Percentiles rank a stretch among this genome's conserved stretches.
Conservation (phyloP, 2,888 invertebrate species). For the Syritta pipiens region DNA sequence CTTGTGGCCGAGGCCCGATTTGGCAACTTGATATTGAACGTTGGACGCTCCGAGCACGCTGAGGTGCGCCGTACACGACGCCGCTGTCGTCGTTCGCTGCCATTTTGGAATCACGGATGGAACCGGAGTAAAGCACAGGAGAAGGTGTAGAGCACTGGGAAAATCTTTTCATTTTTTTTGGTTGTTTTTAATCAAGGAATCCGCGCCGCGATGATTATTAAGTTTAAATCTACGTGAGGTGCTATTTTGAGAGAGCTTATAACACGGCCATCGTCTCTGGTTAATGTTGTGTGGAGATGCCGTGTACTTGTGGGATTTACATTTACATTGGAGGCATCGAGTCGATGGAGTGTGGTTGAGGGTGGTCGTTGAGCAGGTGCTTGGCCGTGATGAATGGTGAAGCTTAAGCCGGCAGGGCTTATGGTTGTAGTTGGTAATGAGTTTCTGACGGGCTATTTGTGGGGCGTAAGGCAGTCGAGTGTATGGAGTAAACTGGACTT, state of each 20-base stretch:
- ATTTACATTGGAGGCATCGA: background rate
- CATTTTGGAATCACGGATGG: slow-evolving; percentile 27
- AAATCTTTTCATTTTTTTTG: background rate
- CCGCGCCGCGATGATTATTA: slow-evolving; percentile 40
- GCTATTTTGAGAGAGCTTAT: slow-evolving; percentile 53
- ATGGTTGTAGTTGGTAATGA: too few species aligned
- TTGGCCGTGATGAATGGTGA: too few species aligned
- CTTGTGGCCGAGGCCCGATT: slow-evolving; percentile 17
- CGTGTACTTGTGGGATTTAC: slow-evolving; percentile 49
- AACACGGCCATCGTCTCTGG: slow-evolving; percentile 51
- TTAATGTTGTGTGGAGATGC: slow-evolving; percentile 48
- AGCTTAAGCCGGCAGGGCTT: too few species aligned
- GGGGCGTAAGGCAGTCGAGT: too few species aligned
- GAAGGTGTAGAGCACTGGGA: slow-evolving; percentile 45
- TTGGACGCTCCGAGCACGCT: background rate
- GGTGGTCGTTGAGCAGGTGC: too few species aligned
- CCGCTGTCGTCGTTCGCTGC: slow-evolving; percentile 4
- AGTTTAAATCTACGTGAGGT: slow-evolving; percentile 55
- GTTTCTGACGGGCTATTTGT: too few species aligned
- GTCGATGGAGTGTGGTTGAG: background rate
- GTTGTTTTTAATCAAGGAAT: slow-evolving; percentile 32
- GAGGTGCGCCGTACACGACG: slow-evolving; percentile 48
- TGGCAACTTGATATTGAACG: slow-evolving; percentile 59
- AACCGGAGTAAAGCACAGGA: too few species aligned
- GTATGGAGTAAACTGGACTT: too few species aligned